Evolutionary conservation across 2,888 invertebrate genomes (phyloP).

Genomic region (Orthonychiurus folsomi): DNA sequence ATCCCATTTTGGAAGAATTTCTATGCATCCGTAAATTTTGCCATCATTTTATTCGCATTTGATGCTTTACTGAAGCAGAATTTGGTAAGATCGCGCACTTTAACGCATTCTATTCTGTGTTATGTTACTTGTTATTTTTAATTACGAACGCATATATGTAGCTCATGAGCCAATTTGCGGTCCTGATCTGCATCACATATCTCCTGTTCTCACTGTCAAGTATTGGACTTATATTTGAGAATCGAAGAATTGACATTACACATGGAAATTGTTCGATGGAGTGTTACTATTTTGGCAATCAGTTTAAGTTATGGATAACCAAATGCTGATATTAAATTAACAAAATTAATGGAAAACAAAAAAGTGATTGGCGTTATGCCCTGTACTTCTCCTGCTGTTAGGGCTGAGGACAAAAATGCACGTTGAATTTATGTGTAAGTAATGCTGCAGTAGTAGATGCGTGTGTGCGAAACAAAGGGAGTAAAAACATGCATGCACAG

Average conservation of each 20-base stretch:
- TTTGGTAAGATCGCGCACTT: neutral
- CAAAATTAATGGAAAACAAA: too few relatives aligned
- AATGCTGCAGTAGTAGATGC: too few relatives aligned
- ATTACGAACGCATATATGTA: neutral
- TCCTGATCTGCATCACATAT: neutral
- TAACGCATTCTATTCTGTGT: neutral
- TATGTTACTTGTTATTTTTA: neutral
- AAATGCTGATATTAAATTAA: too few relatives aligned
- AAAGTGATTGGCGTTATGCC: too few relatives aligned
- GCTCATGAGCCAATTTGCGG: neutral
- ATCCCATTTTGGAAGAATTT: neutral
- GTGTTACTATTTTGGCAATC: too few relatives aligned
- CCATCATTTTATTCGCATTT: neutral
- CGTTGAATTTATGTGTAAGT: too few relatives aligned
- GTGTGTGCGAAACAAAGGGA: too few relatives aligned
- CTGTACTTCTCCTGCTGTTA: too few relatives aligned
- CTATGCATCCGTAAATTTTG: neutral
- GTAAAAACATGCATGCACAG: too few relatives aligned
- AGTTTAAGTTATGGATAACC: too few relatives aligned
- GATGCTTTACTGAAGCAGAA: neutral
- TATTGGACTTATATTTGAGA: neutral
- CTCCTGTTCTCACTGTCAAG: neutral
- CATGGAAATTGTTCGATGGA: neutral
- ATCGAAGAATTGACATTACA: neutral
- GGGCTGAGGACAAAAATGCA: too few relatives aligned